A percentile compares a stretch with the other conserved stretches of the same genome.
Conservation (phyloP, 92 coral and sea anemone species). For the Palythoa caribaeorum region DNA sequence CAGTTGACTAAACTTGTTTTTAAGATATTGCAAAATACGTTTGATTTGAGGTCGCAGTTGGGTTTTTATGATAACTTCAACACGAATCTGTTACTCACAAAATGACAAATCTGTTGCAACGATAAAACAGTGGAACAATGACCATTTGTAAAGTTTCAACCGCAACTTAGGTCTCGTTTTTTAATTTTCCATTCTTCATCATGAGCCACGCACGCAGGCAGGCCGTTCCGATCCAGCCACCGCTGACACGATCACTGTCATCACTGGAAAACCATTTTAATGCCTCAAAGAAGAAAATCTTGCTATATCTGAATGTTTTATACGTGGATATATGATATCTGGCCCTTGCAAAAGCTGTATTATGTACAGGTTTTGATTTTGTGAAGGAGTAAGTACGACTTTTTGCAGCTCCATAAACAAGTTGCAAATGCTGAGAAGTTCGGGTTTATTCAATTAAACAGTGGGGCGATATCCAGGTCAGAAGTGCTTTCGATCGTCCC, state of each 20-base stretch:
- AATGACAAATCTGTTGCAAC: background rate
- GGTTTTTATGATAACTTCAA: too few relatives aligned
- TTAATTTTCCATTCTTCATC: background rate
- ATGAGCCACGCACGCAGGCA: background rate
- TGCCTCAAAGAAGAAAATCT: too few relatives aligned
- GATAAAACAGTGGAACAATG: background rate
- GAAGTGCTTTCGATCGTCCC: background rate
- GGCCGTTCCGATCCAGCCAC: background rate
- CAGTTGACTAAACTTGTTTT: too few relatives aligned
- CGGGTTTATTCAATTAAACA: background rate
- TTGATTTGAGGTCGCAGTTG: too few relatives aligned
- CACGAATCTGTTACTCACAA: background rate
- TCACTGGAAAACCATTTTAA: too few relatives aligned
- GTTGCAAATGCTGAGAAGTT: background rate
- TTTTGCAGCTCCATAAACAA: background rate
- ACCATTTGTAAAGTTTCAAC: background rate
- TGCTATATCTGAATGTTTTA: too few relatives aligned
- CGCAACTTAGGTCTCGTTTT: background rate
- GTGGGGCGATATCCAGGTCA: background rate
- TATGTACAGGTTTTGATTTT: background rate
- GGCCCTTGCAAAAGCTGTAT: too few relatives aligned
- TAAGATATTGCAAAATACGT: too few relatives aligned
- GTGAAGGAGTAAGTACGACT: background rate
- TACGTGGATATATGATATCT: too few relatives aligned
- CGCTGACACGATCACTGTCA: too few relatives aligned